Evolutionary conservation across 2,113 vertebrate genomes (phyloP).

Genomic region (Sus scrofa): T2T-Sscrofa CM000812.6:44952501-44953000

Average conservation of each 20-base stretch:
- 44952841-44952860: conserved; percentile 3
- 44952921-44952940: not conserved
- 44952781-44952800: not conserved
- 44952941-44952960: not conserved
- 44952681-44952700: not conserved
- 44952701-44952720: not conserved
- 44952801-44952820: not conserved
- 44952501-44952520: not conserved
- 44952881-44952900: conserved; percentile 21
- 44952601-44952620: not conserved
- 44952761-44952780: not conserved
- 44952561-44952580: not conserved
- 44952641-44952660: not conserved
- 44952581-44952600: not conserved
- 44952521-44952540: not conserved
- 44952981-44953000: too few species aligned
- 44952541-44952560: not conserved
- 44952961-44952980: too few species aligned
- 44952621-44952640: not conserved
- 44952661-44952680: not conserved
- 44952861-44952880: conserved; percentile 5
- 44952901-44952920: not conserved
- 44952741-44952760: not conserved
- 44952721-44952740: not conserved
- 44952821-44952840: not conserved